Percentiles rank a stretch among this genome's conserved stretches.
Conservation (phyloP, 1,140 invertebrate species). For the Contarinia nasturtii region DNA sequence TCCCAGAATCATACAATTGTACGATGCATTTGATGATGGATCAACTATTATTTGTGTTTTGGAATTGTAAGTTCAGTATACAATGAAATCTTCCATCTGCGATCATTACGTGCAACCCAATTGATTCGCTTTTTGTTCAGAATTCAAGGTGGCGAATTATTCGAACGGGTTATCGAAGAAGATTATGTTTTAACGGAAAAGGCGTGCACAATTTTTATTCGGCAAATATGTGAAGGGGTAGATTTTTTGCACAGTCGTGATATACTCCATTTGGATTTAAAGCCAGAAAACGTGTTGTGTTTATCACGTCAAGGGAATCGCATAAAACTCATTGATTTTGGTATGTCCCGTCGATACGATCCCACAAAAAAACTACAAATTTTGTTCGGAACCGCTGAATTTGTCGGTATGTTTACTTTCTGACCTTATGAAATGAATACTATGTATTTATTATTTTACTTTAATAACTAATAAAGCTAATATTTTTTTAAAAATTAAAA, state of each 20-base stretch:
- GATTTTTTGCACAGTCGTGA: constrained; percentile 82
- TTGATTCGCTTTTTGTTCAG: constrained; percentile 30
- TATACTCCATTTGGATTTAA: constrained; percentile 86
- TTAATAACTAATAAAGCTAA: no score
- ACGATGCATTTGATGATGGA: constrained; percentile 76
- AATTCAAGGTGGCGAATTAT: constrained; percentile 85
- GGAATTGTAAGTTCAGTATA: constrained; percentile 90
- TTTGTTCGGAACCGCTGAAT: constrained; percentile 86
- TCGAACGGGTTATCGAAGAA: constrained; percentile 89
- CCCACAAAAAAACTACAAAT: constrained; percentile 72
- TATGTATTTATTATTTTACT: no score
- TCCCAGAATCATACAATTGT: constrained; percentile 76
- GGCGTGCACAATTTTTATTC: constrained; percentile 80
- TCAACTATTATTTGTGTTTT: constrained; percentile 73
- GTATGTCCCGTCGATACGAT: constrained; percentile 76
- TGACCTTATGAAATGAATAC: no score
- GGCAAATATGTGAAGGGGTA: constrained; percentile 89
- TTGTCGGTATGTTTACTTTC: constrained; percentile 28
- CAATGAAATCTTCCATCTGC: no score
- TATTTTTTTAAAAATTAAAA: constrained; percentile 20
- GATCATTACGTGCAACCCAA: no score
- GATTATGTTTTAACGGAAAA: constrained; percentile 88
- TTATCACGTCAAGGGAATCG: constrained; percentile 78
- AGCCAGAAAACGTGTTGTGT: constrained; percentile 49
- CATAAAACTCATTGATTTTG: constrained; percentile 94